These are phyloP conservation scores for Melospiza melodia DNA, from an alignment of 2,113 vertebrate genomes.

Conservation along the genomic window DNA sequence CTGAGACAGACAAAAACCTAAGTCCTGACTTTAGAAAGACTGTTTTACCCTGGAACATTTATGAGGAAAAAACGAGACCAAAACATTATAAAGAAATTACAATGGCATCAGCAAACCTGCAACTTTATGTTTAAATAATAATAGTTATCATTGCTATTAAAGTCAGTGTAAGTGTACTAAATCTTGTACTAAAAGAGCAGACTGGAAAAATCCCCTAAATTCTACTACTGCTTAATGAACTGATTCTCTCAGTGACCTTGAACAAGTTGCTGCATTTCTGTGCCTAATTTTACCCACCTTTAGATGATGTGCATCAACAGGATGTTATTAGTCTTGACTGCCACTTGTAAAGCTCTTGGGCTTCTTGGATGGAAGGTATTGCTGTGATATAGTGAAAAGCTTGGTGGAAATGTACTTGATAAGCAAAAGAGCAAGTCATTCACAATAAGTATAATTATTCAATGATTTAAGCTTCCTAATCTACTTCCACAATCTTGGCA, in stretches of 20 bases:
- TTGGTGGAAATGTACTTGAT: conserved; percentile 52
- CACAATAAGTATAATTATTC: conserved; percentile 69
- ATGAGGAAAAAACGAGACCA: background rate
- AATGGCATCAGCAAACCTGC: background rate
- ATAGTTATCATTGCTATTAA: background rate
- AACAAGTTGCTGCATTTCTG: background rate
- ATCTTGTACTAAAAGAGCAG: background rate
- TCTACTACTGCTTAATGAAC: background rate
- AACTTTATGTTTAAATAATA: background rate
- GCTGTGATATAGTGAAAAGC: background rate
- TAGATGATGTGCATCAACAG: conserved; percentile 12
- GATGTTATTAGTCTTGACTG: conserved; percentile 36
- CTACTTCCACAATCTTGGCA: conserved; percentile 57
- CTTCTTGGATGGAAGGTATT: conserved; percentile 42
- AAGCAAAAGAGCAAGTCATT: conserved; percentile 56
- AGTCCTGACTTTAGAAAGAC: background rate
- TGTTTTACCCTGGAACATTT: background rate
- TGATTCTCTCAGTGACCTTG: conserved; percentile 17
- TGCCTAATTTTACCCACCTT: conserved; percentile 53
- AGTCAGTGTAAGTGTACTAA: background rate
- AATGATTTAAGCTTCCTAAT: conserved; percentile 63
- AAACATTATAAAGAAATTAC: background rate
- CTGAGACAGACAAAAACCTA: background rate
- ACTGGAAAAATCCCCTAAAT: background rate
- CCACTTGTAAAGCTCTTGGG: conserved; percentile 38